phyloP scores from a whole-genome alignment of 2,113 vertebrate genomes.

The Cranoglanis bouderius region DNA sequence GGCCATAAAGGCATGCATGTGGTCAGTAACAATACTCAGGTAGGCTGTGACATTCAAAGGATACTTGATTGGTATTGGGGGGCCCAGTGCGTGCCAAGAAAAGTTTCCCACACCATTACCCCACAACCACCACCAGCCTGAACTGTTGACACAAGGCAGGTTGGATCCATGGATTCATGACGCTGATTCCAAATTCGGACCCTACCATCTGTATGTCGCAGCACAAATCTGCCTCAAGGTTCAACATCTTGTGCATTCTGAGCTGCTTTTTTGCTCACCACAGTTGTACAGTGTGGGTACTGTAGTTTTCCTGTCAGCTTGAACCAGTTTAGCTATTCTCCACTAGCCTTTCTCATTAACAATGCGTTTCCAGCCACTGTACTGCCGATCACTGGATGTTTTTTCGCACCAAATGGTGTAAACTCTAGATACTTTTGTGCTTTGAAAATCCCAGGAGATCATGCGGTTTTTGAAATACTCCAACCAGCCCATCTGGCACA shows the following conservation, averaged over 20 bases:
- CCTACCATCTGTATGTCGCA: neutral
- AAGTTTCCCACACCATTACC: neutral
- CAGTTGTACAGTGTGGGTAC: neutral
- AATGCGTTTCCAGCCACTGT: neutral
- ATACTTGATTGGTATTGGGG: neutral
- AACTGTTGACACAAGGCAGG: neutral
- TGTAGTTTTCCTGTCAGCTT: neutral
- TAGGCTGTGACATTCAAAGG: neutral
- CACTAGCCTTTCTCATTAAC: neutral
- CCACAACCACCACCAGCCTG: neutral
- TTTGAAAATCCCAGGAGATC: neutral
- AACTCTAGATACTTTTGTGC: neutral
- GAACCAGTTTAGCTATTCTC: neutral
- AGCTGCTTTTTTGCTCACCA: neutral
- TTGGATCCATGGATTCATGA: neutral
- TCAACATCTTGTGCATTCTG: neutral
- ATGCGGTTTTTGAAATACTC: neutral
- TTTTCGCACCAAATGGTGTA: neutral
- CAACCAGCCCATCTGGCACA: neutral
- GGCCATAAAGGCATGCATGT: neutral
- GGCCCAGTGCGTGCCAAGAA: neutral
- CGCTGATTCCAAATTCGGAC: neutral
- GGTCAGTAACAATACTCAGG: neutral
- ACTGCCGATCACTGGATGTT: neutral
- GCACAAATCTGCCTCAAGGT: neutral